These are phyloP conservation scores for Cydia splendana DNA, from an alignment of 1,140 invertebrate genomes.

Conservation along the genomic window DNA sequence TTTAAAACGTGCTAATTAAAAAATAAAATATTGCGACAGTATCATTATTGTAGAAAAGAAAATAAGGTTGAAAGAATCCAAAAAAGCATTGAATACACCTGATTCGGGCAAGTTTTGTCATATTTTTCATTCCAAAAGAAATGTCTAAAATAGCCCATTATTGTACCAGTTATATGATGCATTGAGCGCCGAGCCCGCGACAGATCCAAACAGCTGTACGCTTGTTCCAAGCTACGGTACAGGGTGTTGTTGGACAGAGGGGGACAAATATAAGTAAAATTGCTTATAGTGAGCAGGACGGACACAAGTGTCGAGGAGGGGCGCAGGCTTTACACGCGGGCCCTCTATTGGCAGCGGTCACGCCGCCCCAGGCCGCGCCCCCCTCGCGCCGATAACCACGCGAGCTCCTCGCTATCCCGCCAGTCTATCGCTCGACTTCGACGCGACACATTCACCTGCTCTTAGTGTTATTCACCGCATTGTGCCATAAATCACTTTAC, in stretches of 20 bases:
- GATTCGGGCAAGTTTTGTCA: conserved; percentile 23
- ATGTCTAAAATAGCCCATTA: conserved; percentile 43
- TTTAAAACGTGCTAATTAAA: not conserved
- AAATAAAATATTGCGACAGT: not conserved
- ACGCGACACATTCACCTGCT: conserved; percentile 70
- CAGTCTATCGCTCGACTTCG: conserved; percentile 72
- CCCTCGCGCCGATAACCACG: conserved; percentile 54
- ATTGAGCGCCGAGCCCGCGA: conserved; percentile 60
- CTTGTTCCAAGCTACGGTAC: conserved; percentile 54
- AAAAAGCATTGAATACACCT: conserved; percentile 25
- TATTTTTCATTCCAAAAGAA: conserved; percentile 5
- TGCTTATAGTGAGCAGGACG: conserved; percentile 52
- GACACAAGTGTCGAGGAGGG: conserved; percentile 53
- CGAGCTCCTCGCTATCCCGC: conserved; percentile 49
- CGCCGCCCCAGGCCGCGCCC: conserved; percentile 65
- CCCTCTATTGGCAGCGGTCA: conserved; percentile 57
- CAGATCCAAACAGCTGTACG: conserved; percentile 71
- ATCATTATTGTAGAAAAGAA: not conserved
- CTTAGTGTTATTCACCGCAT: conserved; percentile 64
- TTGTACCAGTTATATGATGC: conserved; percentile 69
- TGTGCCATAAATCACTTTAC: conserved; percentile 65
- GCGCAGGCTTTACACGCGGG: conserved; percentile 59
- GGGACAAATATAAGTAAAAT: conserved; percentile 42
- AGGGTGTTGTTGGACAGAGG: conserved; percentile 49
- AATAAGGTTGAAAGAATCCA: not conserved